Evolutionary conservation across 2,888 invertebrate species (phyloP).

Genomic region (Loripinus fragilis): DNA sequence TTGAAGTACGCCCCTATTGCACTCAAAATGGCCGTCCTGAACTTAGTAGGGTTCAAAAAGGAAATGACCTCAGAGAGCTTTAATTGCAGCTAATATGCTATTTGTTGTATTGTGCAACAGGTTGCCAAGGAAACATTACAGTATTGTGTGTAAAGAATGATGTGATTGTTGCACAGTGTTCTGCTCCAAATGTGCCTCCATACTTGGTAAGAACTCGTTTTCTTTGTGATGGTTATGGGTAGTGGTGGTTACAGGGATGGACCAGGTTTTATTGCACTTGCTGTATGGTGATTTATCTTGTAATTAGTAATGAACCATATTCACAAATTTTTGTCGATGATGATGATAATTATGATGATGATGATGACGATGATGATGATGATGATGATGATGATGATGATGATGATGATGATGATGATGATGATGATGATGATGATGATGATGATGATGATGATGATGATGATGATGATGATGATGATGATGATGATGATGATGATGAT

Average conservation of each 20-base stretch:
- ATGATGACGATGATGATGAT: slow-evolving; percentile 19
- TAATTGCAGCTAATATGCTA: too few relatives aligned
- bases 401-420: slow-evolving; percentile 23
- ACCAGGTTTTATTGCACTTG: too few relatives aligned
- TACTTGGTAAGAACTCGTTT: slow-evolving; percentile 79
- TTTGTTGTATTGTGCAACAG: background rate
- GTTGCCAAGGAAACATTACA: slow-evolving; percentile 35
- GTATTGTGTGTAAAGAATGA: slow-evolving; percentile 73
- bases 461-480: slow-evolving; percentile 18
- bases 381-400: slow-evolving; percentile 26
- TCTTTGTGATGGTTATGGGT: too few relatives aligned
- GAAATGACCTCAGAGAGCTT: too few relatives aligned
- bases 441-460: background rate
- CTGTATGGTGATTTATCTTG: too few relatives aligned
- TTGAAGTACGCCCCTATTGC: too few relatives aligned
- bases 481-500: slow-evolving; percentile 24
- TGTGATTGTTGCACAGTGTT: slow-evolving; percentile 70
- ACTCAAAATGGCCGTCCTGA: too few relatives aligned
- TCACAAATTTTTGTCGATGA: too few relatives aligned
- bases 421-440: background rate
- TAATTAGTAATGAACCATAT: too few relatives aligned
- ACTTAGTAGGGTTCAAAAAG: too few relatives aligned
- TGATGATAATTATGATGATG: too few relatives aligned
- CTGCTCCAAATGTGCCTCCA: slow-evolving; percentile 71
- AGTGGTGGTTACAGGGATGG: too few relatives aligned